phyloP scores from a whole-genome alignment of 2,797 vertebrate genomes.

The Mallotus villosus region DNA sequence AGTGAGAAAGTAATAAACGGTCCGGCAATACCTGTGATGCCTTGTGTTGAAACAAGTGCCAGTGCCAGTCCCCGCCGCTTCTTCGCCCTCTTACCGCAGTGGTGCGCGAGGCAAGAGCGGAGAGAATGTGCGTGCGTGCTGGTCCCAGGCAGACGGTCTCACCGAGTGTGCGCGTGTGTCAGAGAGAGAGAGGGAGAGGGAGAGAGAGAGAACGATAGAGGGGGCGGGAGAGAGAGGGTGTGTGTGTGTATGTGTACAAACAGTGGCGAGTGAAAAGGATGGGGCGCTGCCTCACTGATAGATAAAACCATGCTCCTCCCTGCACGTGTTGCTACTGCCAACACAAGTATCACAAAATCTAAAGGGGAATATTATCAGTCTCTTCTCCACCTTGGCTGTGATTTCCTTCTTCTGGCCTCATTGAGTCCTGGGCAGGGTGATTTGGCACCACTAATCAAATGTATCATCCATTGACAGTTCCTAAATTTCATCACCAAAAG shows the following conservation, averaged over 20 bases:
- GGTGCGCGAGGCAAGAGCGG: slow-evolving; percentile 61
- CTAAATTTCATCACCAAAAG: neutral
- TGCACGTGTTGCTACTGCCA: slow-evolving; percentile 41
- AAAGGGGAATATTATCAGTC: slow-evolving; percentile 47
- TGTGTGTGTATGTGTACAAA: slow-evolving; percentile 35
- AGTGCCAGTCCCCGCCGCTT: slow-evolving; percentile 43
- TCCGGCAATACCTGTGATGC: slow-evolving; percentile 32
- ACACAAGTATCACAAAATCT: slow-evolving; percentile 46
- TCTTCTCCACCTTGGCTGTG: slow-evolving; percentile 24
- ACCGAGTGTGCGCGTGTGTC: slow-evolving; percentile 10
- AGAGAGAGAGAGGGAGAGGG: neutral
- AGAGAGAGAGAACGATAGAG: slow-evolving; percentile 15
- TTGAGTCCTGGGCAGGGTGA: slow-evolving; percentile 12
- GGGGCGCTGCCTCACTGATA: slow-evolving; percentile 66
- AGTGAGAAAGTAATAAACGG: slow-evolving; percentile 38
- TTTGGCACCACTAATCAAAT: slow-evolving; percentile 33
- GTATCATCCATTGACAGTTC: slow-evolving; percentile 24
- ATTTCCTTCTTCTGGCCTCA: slow-evolving; percentile 21
- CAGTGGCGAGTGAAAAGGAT: slow-evolving; percentile 38
- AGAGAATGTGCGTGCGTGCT: slow-evolving; percentile 53
- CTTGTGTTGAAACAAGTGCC: slow-evolving; percentile 46
- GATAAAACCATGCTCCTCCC: slow-evolving; percentile 54
- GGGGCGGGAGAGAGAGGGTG: slow-evolving; percentile 6
- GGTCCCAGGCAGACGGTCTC: slow-evolving; percentile 50
- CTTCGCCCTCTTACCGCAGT: slow-evolving; percentile 68